phyloP scores from a whole-genome alignment of 2,797 vertebrate genomes.

The Mormyrops attenuatus region DNA sequence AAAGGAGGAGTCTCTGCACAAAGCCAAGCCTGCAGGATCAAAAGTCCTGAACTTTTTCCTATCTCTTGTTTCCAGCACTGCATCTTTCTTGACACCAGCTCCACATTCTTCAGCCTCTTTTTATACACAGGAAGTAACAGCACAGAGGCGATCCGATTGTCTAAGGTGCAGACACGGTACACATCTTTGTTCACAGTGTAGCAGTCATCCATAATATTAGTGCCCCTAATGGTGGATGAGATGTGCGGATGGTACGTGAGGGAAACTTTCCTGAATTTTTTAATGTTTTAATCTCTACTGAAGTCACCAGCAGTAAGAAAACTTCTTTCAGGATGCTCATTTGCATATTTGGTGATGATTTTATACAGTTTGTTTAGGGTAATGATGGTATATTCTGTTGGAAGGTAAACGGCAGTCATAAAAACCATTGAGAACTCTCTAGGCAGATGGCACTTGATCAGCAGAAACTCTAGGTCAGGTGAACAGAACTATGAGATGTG shows the following conservation, averaged over 20 bases:
- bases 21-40: too few relatives aligned
- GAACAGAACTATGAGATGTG: not conserved
- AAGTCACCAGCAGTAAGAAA: not conserved
- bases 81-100: too few relatives aligned
- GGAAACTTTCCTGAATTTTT: not conserved
- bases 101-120: too few relatives aligned
- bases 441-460: not conserved
- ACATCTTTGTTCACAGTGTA: not conserved
- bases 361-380: not conserved
- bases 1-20: too few relatives aligned
- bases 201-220: not conserved
- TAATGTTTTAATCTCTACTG: not conserved
- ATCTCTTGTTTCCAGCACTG: too few relatives aligned
- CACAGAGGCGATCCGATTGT: too few relatives aligned
- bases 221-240: not conserved
- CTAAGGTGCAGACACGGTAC: not conserved
- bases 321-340: not conserved
- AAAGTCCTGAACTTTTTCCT: too few relatives aligned
- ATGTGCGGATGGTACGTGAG: not conserved
- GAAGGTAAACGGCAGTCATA: not conserved
- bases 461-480: not conserved
- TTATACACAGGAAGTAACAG: too few relatives aligned
- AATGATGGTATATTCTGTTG: not conserved
- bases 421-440: not conserved
- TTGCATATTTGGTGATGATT: not conserved